phyloP scores from a whole-genome alignment of 2,797 vertebrate species.

The Staurois parvus region DNA sequence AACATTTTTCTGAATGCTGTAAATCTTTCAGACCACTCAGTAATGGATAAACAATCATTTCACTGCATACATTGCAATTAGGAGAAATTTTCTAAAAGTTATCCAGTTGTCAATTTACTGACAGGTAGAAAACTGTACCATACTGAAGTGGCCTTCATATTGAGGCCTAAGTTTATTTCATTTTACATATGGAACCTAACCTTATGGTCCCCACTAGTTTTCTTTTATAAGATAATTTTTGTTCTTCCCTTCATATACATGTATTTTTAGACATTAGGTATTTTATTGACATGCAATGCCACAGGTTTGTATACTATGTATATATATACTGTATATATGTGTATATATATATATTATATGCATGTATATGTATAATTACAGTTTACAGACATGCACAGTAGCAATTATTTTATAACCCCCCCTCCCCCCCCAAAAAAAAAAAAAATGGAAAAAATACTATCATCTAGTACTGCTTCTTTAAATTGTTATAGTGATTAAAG shows the following conservation, averaged over 20 bases:
- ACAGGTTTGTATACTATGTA: constrained; percentile 32
- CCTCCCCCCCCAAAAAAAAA: too few species aligned
- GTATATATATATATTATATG: constrained; percentile 24
- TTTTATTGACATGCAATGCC: not conserved
- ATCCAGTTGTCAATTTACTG: too few species aligned
- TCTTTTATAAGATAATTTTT: not conserved
- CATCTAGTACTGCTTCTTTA: constrained; percentile 52
- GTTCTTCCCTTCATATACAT: not conserved
- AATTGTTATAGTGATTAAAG: constrained; percentile 31
- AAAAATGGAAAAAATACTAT: not conserved
- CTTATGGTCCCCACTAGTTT: not conserved
- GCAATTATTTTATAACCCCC: not conserved
- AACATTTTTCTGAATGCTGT: too few species aligned
- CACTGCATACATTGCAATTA: too few species aligned
- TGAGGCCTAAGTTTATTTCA: not conserved
- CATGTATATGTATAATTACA: constrained; percentile 36
- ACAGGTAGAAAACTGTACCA: not conserved
- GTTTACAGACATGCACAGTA: constrained; percentile 14
- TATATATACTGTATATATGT: constrained; percentile 45
- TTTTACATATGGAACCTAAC: not conserved
- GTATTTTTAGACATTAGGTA: not conserved
- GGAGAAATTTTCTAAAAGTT: too few species aligned
- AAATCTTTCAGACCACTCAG: too few species aligned
- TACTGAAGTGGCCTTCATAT: not conserved
- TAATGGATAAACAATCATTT: too few species aligned